Evolutionary conservation across 2,797 vertebrate genomes (phyloP).

Genomic region (Ispidina lecontei): DNA sequence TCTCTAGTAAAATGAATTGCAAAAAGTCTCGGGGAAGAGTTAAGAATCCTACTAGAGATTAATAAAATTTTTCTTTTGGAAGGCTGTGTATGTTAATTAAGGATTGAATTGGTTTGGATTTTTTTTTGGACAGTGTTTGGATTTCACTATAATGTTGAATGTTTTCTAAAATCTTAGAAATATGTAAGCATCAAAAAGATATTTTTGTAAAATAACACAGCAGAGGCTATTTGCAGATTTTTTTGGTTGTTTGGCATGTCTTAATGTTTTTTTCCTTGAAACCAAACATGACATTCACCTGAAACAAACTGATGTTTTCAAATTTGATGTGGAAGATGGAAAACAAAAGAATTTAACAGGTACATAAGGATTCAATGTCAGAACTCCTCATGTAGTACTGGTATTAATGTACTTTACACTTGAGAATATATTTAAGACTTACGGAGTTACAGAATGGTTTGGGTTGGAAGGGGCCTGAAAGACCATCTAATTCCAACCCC

Average conservation of each 20-base stretch:
- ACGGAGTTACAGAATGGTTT: no score
- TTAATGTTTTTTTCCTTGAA: not conserved
- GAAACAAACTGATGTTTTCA: not conserved
- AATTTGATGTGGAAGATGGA: not conserved
- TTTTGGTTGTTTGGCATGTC: not conserved
- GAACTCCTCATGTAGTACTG: not conserved
- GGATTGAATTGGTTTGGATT: not conserved
- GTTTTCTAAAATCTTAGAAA: not conserved
- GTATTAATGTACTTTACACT: not conserved
- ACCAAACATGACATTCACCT: not conserved
- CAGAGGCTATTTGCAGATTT: not conserved
- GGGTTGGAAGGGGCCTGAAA: no score
- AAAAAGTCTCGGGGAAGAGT: not conserved
- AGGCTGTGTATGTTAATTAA: not conserved
- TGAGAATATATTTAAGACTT: not conserved
- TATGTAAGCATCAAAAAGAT: not conserved
- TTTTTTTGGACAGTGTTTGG: not conserved
- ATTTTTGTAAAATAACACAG: not conserved
- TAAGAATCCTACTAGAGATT: not conserved
- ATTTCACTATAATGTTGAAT: not conserved
- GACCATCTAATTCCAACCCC: no score
- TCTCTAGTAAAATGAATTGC: not conserved
- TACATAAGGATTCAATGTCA: not conserved
- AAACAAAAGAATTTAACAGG: not conserved
- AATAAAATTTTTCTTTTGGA: not conserved